Percentiles rank a stretch among this genome's conserved stretches.
phyloP scores from a whole-genome alignment of 2,797 vertebrate species.

The Falco biarmicus region DNA sequence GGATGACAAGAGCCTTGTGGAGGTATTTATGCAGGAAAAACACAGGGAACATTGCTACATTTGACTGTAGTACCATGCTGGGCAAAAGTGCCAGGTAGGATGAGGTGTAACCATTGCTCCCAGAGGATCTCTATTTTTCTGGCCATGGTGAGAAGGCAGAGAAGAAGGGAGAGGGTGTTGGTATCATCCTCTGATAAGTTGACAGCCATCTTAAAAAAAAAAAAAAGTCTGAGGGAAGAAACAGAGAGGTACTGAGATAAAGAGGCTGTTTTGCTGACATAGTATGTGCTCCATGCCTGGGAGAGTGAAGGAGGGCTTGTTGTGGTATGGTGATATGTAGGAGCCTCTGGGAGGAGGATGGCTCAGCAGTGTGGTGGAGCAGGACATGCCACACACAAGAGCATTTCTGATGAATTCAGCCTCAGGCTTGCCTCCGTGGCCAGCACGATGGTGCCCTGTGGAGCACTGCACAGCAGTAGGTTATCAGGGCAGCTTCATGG shows the following conservation, averaged over 20 bases:
- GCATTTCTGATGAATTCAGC: neutral
- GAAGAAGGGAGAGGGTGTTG: neutral
- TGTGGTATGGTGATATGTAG: neutral
- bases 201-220: neutral
- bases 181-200: neutral
- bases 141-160: neutral
- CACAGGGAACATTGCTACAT: fast-evolving
- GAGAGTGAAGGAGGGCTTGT: neutral
- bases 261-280: neutral
- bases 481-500: neutral
- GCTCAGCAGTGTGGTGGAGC: fast-evolving
- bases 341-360: neutral
- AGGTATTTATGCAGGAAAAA: neutral
- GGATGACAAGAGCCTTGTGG: neutral
- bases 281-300: neutral
- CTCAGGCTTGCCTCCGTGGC: neutral
- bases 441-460: neutral
- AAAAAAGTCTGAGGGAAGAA: neutral
- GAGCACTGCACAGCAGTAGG: neutral
- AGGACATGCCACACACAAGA: neutral
- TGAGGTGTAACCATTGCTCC: neutral
- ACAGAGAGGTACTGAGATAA: neutral
- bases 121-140: neutral
- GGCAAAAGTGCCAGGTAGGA: neutral
- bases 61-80: neutral